Percentiles rank a stretch among this genome's conserved stretches.
Evolutionary conservation across 2,797 vertebrate species (phyloP).

Genomic region (Coregonus sp.): DNA sequence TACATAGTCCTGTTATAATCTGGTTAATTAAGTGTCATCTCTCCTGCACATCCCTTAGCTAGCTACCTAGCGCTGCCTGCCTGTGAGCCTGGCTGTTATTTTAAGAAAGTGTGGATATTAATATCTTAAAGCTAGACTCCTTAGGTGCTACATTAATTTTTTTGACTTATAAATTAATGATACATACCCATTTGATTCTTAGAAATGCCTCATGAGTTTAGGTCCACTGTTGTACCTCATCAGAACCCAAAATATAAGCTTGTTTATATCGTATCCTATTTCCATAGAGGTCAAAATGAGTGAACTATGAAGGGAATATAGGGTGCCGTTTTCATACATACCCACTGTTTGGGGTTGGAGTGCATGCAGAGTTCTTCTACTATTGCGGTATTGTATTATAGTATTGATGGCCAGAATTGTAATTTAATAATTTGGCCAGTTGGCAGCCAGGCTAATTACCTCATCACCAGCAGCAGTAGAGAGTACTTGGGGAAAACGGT

Average conservation of each 20-base stretch:
- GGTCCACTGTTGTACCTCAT: too few relatives aligned
- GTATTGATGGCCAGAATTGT: slow-evolving; percentile 61
- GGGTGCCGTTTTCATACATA: too few relatives aligned
- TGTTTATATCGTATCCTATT: not conserved
- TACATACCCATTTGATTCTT: too few relatives aligned
- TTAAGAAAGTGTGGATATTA: slow-evolving; percentile 18
- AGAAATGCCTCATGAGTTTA: too few relatives aligned
- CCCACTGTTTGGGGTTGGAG: slow-evolving; percentile 25
- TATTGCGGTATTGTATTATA: slow-evolving; percentile 28
- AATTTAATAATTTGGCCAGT: slow-evolving; percentile 52
- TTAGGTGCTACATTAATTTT: too few relatives aligned
- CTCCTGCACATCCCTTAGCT: not conserved
- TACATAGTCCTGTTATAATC: not conserved
- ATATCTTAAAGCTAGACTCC: not conserved
- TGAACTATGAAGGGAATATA: too few relatives aligned
- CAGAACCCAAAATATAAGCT: too few relatives aligned
- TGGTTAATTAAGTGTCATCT: not conserved
- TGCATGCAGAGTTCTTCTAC: slow-evolving; percentile 54
- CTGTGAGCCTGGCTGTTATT: not conserved
- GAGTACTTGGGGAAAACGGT: slow-evolving; percentile 23
- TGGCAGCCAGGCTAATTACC: slow-evolving; percentile 43
- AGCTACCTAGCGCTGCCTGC: too few relatives aligned
- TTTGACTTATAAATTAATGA: too few relatives aligned
- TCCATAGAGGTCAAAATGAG: too few relatives aligned
- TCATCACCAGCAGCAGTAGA: slow-evolving; percentile 32